Percentiles rank a stretch among this genome's conserved stretches.
Conservation (phyloP, 2,113 vertebrate species). For the Ictidomys tridecemlineatus region DNA sequence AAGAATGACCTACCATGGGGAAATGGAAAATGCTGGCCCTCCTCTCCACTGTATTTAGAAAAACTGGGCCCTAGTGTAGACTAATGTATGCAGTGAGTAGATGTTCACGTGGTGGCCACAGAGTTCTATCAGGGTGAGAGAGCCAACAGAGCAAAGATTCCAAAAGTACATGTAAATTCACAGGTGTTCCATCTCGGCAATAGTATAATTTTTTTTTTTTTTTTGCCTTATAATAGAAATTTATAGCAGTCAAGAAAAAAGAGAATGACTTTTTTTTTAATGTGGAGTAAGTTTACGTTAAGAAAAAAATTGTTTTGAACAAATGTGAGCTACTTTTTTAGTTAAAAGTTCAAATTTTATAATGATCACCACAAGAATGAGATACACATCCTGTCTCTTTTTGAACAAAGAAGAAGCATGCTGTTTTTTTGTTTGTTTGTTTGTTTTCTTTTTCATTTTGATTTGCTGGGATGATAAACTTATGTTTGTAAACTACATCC, state of each 20-base stretch:
- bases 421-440: background rate
- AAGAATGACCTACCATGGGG: background rate
- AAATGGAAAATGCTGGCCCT: background rate
- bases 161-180: background rate
- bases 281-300: background rate
- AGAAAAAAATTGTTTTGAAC: conserved; percentile 9
- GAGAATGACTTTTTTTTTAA: background rate
- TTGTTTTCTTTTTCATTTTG: conserved; percentile 10
- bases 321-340: background rate
- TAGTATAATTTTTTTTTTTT: background rate
- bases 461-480: conserved; percentile 60
- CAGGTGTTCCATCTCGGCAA: background rate
- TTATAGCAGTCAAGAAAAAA: background rate
- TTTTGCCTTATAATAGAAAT: background rate
- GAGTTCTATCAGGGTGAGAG: background rate
- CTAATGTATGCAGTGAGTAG: background rate
- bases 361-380: background rate
- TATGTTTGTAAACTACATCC: conserved; percentile 81
- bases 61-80: background rate
- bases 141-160: background rate
- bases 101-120: background rate
- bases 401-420: background rate
- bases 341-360: background rate
- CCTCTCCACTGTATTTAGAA: background rate
- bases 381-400: background rate